These are phyloP conservation scores for Remorina albescens DNA, from an alignment of 2,797 vertebrate genomes.

Conservation along the genomic window DNA sequence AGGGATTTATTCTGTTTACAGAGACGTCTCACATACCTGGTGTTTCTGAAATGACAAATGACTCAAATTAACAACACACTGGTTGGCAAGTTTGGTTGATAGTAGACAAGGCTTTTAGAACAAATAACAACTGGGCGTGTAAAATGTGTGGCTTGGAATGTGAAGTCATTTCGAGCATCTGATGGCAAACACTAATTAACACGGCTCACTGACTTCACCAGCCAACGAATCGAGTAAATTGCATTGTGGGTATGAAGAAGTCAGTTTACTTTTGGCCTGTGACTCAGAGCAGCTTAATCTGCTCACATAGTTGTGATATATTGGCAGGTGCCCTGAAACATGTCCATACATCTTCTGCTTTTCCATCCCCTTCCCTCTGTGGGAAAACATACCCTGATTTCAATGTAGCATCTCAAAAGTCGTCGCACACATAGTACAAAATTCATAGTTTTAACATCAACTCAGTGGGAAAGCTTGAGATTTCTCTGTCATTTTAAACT, in stretches of 20 bases:
- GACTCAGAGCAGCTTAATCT: constrained; percentile 31
- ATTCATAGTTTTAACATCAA: no score
- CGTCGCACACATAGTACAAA: not conserved
- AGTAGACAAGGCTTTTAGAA: not conserved
- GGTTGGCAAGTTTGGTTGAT: not conserved
- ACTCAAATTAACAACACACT: not conserved
- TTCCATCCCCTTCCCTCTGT: not conserved
- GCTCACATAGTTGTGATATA: not conserved
- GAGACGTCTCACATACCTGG: not conserved
- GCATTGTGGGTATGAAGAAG: constrained; percentile 21
- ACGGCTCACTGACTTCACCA: not conserved
- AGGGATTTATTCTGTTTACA: not conserved
- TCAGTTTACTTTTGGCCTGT: constrained; percentile 9
- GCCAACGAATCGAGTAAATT: not conserved
- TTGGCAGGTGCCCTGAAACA: constrained; percentile 22
- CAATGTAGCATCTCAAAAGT: not conserved
- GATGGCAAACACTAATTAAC: constrained; percentile 8
- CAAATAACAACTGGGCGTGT: not conserved
- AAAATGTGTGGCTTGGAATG: no score
- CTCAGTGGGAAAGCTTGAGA: no score
- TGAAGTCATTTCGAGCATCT: not conserved
- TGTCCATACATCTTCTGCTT: constrained; percentile 11
- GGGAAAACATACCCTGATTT: not conserved
- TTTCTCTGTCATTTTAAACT: no score
- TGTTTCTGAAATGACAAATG: not conserved